Evolutionary conservation across 2,113 vertebrate species (phyloP).

Genomic region (Ophiodon elongatus): DNA sequence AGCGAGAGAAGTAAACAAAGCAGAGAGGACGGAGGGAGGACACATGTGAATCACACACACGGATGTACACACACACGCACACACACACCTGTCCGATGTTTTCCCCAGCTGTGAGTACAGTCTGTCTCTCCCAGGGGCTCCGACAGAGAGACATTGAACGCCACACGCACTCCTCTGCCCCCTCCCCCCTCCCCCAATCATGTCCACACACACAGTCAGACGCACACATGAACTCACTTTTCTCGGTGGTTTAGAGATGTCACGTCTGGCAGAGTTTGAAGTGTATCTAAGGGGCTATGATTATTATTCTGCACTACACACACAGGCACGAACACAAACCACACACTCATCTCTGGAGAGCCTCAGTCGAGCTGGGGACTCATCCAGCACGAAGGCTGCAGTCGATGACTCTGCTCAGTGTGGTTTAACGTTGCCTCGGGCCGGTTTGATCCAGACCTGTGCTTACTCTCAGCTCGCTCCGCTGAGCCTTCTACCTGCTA

Average conservation of each 20-base stretch:
- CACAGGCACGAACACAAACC: conserved; percentile 15
- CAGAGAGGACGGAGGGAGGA: conserved; percentile 26
- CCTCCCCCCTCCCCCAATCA: background rate
- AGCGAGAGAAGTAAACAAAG: conserved; percentile 61
- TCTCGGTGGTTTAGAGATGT: conserved; percentile 60
- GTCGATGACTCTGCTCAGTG: conserved; percentile 41
- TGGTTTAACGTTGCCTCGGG: conserved; percentile 44
- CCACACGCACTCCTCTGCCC: conserved; percentile 5
- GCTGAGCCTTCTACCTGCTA: conserved; percentile 28
- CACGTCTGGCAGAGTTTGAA: conserved; percentile 72
- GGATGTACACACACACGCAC: conserved; percentile 21
- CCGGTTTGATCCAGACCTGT: conserved; percentile 55
- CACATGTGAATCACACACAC: conserved; percentile 24
- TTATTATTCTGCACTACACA: conserved; percentile 57
- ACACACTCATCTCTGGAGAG: conserved; percentile 50
- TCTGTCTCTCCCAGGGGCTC: conserved; percentile 53
- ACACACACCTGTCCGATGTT: conserved; percentile 58
- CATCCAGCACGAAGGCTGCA: conserved; percentile 41
- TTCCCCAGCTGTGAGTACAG: conserved; percentile 65
- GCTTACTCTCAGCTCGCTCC: conserved; percentile 25
- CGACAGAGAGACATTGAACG: conserved; percentile 43
- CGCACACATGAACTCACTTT: conserved; percentile 12
- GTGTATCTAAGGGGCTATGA: conserved; percentile 62
- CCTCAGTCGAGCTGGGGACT: conserved; percentile 39
- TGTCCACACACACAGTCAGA: background rate